Evolutionary conservation across 30 jellyfish, hydroid and myxozoan genomes (phyloP), one percentile per base, ranked within the genome.

Genomic region (Aurelia coerulea): DNA sequence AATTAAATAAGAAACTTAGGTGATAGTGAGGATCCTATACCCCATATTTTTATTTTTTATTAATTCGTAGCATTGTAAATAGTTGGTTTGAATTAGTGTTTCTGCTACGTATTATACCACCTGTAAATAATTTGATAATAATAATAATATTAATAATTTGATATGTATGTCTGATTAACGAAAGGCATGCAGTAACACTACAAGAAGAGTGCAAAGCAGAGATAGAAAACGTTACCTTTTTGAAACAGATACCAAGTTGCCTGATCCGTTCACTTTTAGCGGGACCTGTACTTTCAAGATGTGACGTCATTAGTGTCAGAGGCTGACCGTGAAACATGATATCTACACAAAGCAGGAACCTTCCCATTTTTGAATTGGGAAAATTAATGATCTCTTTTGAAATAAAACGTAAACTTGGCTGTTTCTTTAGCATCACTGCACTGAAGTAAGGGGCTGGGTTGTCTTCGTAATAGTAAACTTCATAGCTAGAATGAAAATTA

Each of bases 201-300:
- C 51, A 39, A 46, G 56, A 46, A 46, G 56, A 46, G 56, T 46
- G 56, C 46, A 16, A 18, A 67, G 11, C 18, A n/a, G 52, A 67
- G 50, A 46, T 7, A 23, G 0, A 16, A 23, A 46, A 9, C 56
- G 13, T 46, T 68, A 83, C 83, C 81, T 54, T 53, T 11, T 71
- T 62, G 54, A 93, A 73, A 69, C 97, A 86, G 17, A n/a, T 32
- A 18, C 49, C 68, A 62, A 93, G 89, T 53, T 93, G 98, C 15
- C 33, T 62, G 54, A 62, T 62, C 39, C 97, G 79, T 70, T 79
- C 97, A n/a, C 39, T 19, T 16, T 63, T 32, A 42, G 70, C 8
- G 16, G 83, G 80, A 13, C 62, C 33, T 2, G 91, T 70, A 51
- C 98, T 93, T 62, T 93, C 98, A 29, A 93, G 81, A 82, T 93